These are phyloP conservation scores for Fabriciana adippe DNA, from an alignment of 2,888 invertebrate species.

Conservation along the genomic window DNA sequence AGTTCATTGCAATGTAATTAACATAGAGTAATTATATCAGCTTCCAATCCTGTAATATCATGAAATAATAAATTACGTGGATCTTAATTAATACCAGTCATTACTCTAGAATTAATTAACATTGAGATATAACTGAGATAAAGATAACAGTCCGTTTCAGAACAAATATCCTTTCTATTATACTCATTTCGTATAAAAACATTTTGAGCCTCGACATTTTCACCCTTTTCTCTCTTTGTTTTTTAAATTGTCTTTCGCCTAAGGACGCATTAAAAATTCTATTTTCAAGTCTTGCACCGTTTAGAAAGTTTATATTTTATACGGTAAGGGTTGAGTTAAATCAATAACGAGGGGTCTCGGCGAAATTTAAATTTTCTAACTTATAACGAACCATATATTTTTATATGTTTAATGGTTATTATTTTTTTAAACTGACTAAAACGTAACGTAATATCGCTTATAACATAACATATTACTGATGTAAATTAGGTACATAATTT, in stretches of 20 bases:
- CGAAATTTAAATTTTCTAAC: conserved; percentile 1
- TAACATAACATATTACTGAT: no score
- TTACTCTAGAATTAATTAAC: conserved; percentile 23
- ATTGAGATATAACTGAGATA: conserved; percentile 8
- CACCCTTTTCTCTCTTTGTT: conserved; percentile 16
- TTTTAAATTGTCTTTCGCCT: conserved; percentile 14
- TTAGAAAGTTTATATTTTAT: conserved; percentile 15
- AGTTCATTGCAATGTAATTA: no score
- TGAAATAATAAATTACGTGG: background rate
- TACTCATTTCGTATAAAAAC: conserved; percentile 18
- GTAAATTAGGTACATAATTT: no score
- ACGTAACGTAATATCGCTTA: no score
- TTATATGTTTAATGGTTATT: background rate
- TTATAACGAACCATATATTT: background rate
- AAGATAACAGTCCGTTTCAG: conserved; percentile 14
- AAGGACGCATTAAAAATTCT: conserved; percentile 23
- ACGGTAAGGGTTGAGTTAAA: background rate
- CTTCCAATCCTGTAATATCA: background rate
- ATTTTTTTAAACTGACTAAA: no score
- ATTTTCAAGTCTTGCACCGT: conserved; percentile 4
- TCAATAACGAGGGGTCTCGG: conserved; percentile 1
- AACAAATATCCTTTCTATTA: conserved; percentile 18
- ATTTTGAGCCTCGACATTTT: conserved; percentile 16
- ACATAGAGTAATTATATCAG: background rate
- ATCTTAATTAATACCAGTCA: conserved; percentile 15